A percentile compares a stretch with the other conserved stretches of the same genome.
These are phyloP conservation scores for Chloroceryle amazona DNA, from an alignment of 2,797 vertebrate genomes.

Conservation along the genomic window DNA sequence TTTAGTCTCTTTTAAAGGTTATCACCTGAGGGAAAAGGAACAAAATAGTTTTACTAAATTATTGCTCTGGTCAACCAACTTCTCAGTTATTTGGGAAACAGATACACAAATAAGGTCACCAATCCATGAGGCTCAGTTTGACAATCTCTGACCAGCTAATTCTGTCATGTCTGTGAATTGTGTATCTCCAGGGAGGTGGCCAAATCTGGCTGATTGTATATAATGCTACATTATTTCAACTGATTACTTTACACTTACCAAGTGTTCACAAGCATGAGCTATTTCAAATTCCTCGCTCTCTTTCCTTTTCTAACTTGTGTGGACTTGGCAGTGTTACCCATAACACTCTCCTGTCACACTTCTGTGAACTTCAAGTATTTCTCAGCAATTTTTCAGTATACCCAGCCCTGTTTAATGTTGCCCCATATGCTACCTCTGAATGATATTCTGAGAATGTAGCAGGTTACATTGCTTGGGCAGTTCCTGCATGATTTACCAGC, in stretches of 20 bases:
- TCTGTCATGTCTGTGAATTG: not conserved
- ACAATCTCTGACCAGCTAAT: not conserved
- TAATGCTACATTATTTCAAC: not conserved
- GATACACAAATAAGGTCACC: not conserved
- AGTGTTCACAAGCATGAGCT: not conserved
- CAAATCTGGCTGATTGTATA: not conserved
- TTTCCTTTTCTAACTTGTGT: not conserved
- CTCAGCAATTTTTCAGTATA: not conserved
- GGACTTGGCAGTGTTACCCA: not conserved
- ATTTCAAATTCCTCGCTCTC: not conserved
- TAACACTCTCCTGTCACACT: not conserved
- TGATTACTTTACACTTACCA: not conserved
- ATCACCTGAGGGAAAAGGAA: not conserved
- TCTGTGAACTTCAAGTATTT: not conserved
- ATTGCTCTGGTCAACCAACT: not conserved
- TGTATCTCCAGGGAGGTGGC: not conserved
- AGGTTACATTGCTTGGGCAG: not conserved
- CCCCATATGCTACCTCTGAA: rapidly evolving
- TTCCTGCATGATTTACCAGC: not conserved
- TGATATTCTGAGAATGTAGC: rapidly evolving
- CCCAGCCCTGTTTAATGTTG: not conserved
- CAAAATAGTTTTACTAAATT: rapidly evolving
- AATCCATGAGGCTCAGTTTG: not conserved
- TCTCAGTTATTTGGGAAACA: not conserved
- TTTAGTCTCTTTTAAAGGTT: not conserved